phyloP scores from a whole-genome alignment of 2,797 vertebrate species.

The Chelon auratus region DNA sequence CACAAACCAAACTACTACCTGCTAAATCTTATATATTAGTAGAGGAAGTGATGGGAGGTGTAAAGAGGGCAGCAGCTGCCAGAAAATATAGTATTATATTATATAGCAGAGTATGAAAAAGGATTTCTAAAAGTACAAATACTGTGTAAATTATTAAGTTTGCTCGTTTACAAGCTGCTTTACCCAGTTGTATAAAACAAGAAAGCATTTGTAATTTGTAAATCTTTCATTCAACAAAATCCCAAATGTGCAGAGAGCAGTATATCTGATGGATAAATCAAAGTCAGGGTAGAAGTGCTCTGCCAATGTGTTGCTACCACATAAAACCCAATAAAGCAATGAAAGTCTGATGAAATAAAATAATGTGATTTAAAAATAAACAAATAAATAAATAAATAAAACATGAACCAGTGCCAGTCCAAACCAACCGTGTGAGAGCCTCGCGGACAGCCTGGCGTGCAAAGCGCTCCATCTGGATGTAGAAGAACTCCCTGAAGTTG shows the following conservation, averaged over 20 bases:
- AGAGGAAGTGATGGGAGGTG: no score
- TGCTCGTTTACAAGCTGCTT: no score
- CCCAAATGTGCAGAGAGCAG: background rate
- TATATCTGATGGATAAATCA: background rate
- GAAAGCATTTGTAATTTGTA: no score
- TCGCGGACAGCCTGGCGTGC: slow-evolving; percentile 87
- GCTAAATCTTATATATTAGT: no score
- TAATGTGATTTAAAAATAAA: background rate
- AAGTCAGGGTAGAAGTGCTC: background rate
- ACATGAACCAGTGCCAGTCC: slow-evolving; percentile 7
- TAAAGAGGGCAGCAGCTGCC: no score
- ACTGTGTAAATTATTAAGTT: no score
- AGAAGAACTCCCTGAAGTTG: slow-evolving; percentile 90
- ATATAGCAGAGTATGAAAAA: no score
- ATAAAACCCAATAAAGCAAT: slow-evolving; percentile 14
- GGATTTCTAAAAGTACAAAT: no score
- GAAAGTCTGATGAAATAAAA: background rate
- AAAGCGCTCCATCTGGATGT: slow-evolving; percentile 90
- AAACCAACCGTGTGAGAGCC: slow-evolving; percentile 77
- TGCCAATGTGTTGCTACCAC: background rate
- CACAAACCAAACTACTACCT: no score
- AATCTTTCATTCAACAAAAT: background rate
- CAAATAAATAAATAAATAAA: background rate
- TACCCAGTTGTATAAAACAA: no score
- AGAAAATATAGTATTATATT: no score